These are phyloP conservation scores for Cephalopachus bancanus DNA, from an alignment of 2,797 vertebrate species.

Conservation along the genomic window DNA sequence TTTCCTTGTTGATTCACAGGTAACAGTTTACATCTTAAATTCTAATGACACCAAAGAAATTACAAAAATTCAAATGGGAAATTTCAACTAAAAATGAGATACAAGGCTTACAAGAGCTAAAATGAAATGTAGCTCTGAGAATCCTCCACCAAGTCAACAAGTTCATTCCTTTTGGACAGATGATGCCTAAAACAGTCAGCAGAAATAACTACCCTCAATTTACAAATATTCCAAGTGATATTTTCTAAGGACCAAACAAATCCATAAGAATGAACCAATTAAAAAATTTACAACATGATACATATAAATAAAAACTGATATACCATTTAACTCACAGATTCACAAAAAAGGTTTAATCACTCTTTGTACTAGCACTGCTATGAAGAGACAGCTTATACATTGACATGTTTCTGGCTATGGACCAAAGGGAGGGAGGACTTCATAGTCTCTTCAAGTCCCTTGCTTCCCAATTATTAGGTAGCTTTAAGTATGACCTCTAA, in stretches of 20 bases:
- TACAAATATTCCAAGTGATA: not conserved
- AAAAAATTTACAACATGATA: not conserved
- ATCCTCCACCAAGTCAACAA: not conserved
- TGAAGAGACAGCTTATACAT: not conserved
- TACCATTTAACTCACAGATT: not conserved
- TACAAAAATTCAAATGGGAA: conserved; percentile 20
- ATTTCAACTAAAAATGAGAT: conserved; percentile 13
- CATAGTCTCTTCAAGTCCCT: not conserved
- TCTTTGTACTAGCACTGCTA: not conserved
- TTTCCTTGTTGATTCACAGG: not conserved
- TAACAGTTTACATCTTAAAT: not conserved
- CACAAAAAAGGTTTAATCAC: not conserved
- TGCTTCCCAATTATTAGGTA: not conserved
- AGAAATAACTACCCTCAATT: not conserved
- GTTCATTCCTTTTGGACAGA: not conserved
- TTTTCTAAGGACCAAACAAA: not conserved
- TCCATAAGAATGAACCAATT: not conserved
- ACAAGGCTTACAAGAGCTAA: not conserved
- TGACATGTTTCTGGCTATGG: not conserved
- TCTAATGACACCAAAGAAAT: conserved; percentile 3
- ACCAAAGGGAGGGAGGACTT: not conserved
- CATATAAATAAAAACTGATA: not conserved
- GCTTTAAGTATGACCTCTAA: not conserved
- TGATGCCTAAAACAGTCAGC: not conserved
- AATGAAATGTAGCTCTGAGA: conserved; percentile 34